A percentile compares a stretch with the other conserved stretches of the same genome.
These are phyloP conservation scores for Hippocampus guttulatus DNA, from an alignment of 2,113 vertebrate genomes.

Conservation along the genomic window DNA sequence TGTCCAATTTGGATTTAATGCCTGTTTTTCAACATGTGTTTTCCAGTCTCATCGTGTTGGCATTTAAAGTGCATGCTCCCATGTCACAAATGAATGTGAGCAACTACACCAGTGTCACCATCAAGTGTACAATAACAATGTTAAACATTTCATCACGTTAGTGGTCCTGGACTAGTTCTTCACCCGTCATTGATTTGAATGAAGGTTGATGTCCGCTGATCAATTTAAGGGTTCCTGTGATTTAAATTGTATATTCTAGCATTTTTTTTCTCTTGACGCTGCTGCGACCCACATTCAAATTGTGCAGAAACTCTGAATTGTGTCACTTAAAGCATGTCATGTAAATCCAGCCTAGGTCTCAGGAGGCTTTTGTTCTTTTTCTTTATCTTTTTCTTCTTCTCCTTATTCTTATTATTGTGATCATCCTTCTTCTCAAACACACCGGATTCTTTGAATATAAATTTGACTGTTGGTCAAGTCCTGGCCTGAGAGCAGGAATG, in stretches of 20 bases:
- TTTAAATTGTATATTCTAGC: not conserved
- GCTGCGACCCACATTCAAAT: not conserved
- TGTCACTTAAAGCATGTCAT: not conserved
- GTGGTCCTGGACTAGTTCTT: not conserved
- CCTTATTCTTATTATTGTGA: too few species aligned
- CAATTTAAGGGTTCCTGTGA: too few species aligned
- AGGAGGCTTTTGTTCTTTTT: not conserved
- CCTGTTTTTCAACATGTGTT: not conserved
- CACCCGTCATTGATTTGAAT: not conserved
- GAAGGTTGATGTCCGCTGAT: not conserved
- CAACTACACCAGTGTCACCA: not conserved
- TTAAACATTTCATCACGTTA: too few species aligned
- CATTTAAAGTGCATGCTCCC: too few species aligned
- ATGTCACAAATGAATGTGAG: not conserved
- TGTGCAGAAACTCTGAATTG: not conserved
- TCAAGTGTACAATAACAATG: not conserved
- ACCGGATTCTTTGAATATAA: constrained; percentile 32
- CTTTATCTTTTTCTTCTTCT: not conserved
- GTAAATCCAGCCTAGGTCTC: constrained; percentile 23
- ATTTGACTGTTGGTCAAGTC: constrained; percentile 41
- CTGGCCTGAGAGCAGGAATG: constrained; percentile 42
- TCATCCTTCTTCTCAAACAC: constrained; percentile 8
- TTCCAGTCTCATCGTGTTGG: not conserved
- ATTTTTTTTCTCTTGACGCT: not conserved
- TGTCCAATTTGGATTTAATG: not conserved